These are phyloP conservation scores for Dendrocincla tyrannina DNA, from an alignment of 2,797 vertebrate genomes.

Conservation along the genomic window DNA sequence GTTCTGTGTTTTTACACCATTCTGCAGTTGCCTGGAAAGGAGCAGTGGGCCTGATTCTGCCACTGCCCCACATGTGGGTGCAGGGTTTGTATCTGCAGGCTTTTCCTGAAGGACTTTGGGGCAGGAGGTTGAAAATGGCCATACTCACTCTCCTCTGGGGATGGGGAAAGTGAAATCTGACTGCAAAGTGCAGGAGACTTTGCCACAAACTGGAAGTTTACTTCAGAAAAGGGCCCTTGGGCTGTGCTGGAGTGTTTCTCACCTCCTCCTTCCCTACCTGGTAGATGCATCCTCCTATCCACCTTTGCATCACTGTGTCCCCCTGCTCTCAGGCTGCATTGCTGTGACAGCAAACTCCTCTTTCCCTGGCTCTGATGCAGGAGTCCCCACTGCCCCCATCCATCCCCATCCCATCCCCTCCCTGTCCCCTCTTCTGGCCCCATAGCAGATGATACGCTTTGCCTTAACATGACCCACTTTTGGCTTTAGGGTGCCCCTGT, in stretches of 20 bases:
- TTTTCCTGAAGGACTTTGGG: neutral
- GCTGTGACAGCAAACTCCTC: neutral
- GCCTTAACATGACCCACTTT: neutral
- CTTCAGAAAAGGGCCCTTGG: neutral
- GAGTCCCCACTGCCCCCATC: neutral
- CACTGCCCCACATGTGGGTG: neutral
- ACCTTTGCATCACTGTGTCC: neutral
- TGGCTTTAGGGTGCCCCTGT: neutral
- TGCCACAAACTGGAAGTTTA: neutral
- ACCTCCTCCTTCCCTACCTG: neutral
- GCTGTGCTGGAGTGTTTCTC: neutral
- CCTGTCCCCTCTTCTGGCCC: neutral
- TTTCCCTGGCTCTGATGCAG: neutral
- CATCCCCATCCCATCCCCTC: neutral
- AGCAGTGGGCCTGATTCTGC: neutral
- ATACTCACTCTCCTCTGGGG: neutral
- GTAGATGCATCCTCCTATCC: neutral
- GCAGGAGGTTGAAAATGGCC: neutral
- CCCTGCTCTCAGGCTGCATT: neutral
- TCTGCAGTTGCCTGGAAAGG: constrained; percentile 46
- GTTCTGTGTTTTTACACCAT: constrained; percentile 44
- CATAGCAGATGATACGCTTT: neutral
- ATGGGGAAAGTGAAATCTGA: neutral
- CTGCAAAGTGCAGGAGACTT: fast-evolving
- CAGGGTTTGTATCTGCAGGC: neutral